phyloP scores from a whole-genome alignment of 2,888 invertebrate species.

The Hirtodrosophila alboralis region DNA sequence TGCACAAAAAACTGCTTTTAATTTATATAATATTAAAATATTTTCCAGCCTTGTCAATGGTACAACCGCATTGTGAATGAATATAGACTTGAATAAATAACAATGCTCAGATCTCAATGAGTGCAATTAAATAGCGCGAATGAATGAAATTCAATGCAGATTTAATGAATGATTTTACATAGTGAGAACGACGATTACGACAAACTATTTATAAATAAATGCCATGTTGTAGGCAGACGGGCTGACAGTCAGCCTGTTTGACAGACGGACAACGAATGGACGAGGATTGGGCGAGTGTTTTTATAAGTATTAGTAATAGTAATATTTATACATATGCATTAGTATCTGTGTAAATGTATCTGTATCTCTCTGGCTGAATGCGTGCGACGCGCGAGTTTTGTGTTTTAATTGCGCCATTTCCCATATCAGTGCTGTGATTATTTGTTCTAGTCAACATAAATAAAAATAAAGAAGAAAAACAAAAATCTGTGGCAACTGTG shows the following conservation, averaged over 20 bases:
- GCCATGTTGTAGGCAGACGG: background rate
- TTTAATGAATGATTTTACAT: slow-evolving; percentile 69
- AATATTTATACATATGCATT: background rate
- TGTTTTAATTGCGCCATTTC: slow-evolving; percentile 75
- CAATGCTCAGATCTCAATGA: slow-evolving; percentile 32
- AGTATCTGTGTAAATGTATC: slow-evolving; percentile 7
- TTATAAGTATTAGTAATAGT: slow-evolving; percentile 13
- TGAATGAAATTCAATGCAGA: slow-evolving; percentile 73
- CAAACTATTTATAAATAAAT: slow-evolving; percentile 65
- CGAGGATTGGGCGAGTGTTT: slow-evolving; percentile 21
- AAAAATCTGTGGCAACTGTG: slow-evolving; percentile 32
- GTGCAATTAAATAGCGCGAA: slow-evolving; percentile 64
- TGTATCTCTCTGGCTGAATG: slow-evolving; percentile 23
- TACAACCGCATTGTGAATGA: slow-evolving; percentile 21
- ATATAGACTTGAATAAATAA: slow-evolving; percentile 15
- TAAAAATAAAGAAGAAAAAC: slow-evolving; percentile 44
- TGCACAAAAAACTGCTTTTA: no score
- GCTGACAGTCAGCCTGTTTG: slow-evolving; percentile 9
- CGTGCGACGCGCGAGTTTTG: slow-evolving; percentile 40
- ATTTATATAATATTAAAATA: background rate
- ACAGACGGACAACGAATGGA: slow-evolving; percentile 26
- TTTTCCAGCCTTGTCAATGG: slow-evolving; percentile 9
- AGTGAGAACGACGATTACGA: slow-evolving; percentile 49
- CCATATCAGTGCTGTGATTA: slow-evolving; percentile 75
- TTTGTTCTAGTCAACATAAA: slow-evolving; percentile 74